A percentile compares a stretch with the other conserved stretches of the same genome.
phyloP scores from a whole-genome alignment of 2,113 vertebrate genomes.

The Philantomba maxwellii region DNA sequence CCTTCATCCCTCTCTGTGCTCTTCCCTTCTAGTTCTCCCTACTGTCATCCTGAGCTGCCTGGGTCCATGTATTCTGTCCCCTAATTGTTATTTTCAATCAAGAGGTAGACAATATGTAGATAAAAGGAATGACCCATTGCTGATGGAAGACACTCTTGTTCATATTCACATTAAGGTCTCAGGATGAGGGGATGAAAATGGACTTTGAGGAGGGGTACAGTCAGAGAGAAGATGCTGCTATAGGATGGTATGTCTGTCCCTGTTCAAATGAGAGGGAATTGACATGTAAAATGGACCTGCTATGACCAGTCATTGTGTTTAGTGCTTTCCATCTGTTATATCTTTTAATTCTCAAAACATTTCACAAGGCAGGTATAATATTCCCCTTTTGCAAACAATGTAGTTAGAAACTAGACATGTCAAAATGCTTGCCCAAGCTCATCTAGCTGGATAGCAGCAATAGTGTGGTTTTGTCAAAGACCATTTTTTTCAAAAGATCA shows the following conservation, averaged over 20 bases:
- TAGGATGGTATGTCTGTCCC: not conserved
- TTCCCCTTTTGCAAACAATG: not conserved
- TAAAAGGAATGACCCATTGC: not conserved
- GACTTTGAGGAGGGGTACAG: not conserved
- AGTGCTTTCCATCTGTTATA: not conserved
- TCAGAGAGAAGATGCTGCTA: not conserved
- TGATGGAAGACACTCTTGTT: not conserved
- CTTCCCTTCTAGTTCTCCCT: not conserved
- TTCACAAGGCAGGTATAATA: not conserved
- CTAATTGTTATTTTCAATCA: not conserved
- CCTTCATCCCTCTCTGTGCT: not conserved
- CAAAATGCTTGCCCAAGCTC: not conserved
- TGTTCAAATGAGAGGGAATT: not conserved
- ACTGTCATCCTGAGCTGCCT: rapidly evolving
- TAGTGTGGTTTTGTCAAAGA: not conserved
- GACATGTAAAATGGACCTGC: not conserved
- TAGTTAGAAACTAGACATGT: not conserved
- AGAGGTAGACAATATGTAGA: not conserved
- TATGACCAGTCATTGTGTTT: not conserved
- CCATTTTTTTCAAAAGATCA: not conserved
- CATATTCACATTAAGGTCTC: not conserved
- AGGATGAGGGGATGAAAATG: not conserved
- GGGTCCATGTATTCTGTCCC: not conserved
- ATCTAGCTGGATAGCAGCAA: not conserved
- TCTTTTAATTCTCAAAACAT: not conserved